Percentiles rank a stretch among this genome's conserved stretches.
These are phyloP conservation scores for Megaceryle maxima DNA, from an alignment of 2,113 vertebrate genomes.

Conservation along the genomic window DNA sequence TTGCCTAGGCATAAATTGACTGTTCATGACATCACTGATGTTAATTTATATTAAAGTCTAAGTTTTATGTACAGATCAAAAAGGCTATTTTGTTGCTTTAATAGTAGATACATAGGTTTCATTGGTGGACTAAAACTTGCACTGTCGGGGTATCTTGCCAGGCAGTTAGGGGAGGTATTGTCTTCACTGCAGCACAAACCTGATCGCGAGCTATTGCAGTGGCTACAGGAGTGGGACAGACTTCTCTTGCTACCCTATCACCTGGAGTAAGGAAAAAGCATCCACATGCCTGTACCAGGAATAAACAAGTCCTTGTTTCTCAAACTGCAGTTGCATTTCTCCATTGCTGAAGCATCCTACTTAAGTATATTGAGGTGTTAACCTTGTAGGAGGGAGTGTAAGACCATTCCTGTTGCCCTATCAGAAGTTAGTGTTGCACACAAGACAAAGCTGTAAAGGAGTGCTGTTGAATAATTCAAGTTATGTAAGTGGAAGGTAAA, in stretches of 20 bases:
- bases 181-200: neutral
- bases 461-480: neutral
- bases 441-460: neutral
- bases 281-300: neutral
- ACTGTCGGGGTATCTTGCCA: no score
- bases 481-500: neutral
- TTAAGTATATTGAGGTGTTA: neutral
- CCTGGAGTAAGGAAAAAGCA: neutral
- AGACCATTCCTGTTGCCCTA: neutral
- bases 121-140: neutral
- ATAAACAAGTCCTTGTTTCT: neutral
- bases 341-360: neutral
- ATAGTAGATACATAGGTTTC: neutral
- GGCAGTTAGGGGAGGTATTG: neutral
- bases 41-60: conserved; percentile 43
- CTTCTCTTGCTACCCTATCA: neutral
- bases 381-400: neutral
- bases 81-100: neutral
- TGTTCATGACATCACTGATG: neutral
- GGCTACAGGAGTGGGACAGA: neutral
- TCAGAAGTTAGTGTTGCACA: neutral
- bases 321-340: neutral
- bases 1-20: neutral
- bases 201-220: fast-evolving
- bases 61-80: neutral